Evolutionary conservation across 2,113 vertebrate species (phyloP).

Genomic region (Petaurus breviceps): DNA sequence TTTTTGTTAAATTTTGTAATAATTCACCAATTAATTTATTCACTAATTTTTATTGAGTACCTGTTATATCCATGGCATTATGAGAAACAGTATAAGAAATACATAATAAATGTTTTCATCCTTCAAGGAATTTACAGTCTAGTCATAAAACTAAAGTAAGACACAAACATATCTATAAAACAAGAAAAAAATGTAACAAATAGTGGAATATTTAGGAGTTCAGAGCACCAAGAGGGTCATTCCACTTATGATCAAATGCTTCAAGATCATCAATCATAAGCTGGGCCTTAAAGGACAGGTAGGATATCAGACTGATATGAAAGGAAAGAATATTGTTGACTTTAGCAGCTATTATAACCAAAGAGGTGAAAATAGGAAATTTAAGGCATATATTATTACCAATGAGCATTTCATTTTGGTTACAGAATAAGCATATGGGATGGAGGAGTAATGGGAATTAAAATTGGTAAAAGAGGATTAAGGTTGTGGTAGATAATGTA

Average conservation of each 20-base stretch:
- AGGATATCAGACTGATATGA: background rate
- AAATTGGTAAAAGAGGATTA: background rate
- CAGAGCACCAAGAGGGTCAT: background rate
- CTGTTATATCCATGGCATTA: background rate
- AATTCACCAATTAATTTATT: background rate
- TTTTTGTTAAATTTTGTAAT: background rate
- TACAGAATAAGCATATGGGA: background rate
- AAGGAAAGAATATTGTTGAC: background rate
- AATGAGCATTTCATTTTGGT: background rate
- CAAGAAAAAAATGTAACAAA: background rate
- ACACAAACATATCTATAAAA: background rate
- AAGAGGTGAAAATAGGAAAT: background rate
- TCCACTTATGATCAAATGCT: background rate
- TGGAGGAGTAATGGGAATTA: background rate
- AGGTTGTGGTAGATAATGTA: background rate
- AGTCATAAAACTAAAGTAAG: background rate
- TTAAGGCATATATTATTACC: background rate
- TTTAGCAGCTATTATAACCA: background rate
- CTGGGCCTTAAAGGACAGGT: background rate
- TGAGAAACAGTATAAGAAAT: background rate
- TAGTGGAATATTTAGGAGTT: background rate
- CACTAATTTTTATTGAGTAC: background rate
- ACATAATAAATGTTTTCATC: background rate
- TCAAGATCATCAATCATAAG: background rate
- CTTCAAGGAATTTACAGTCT: conserved; percentile 16